Evolutionary conservation across 1,140 invertebrate species (phyloP).

Genomic region (Colletes gigas): DNA sequence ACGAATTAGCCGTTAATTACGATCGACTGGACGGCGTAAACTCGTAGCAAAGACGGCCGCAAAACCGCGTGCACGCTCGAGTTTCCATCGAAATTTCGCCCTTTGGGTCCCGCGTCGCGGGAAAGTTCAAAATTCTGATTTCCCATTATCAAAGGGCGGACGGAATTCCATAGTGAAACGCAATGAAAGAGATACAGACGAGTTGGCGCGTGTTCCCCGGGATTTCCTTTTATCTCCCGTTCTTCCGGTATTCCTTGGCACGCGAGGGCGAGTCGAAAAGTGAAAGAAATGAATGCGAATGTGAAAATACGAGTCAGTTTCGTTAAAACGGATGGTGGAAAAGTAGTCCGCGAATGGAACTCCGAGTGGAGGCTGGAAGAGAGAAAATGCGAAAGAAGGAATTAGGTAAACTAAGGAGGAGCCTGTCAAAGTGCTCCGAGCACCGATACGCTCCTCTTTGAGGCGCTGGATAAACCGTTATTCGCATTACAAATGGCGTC

Average conservation of each 20-base stretch:
- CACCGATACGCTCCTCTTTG: no score
- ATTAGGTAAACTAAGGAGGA: no score
- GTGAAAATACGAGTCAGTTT: background rate
- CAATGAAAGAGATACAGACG: slow-evolving; percentile 14
- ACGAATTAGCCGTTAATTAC: background rate
- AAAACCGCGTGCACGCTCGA: background rate
- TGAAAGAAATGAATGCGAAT: background rate
- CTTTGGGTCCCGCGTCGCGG: background rate
- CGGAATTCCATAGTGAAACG: slow-evolving; percentile 6
- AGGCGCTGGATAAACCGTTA: no score
- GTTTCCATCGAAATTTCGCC: background rate
- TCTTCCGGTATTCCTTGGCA: background rate
- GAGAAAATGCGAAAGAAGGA: no score
- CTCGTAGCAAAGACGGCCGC: no score
- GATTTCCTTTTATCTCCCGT: slow-evolving; percentile 7
- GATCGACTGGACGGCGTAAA: background rate
- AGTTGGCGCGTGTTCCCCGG: background rate
- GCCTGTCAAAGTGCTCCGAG: no score
- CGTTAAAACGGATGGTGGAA: background rate
- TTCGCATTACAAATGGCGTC: no score
- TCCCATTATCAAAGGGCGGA: background rate
- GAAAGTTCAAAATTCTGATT: background rate
- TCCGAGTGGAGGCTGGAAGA: background rate
- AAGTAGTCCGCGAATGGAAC: background rate
- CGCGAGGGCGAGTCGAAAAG: background rate